Conservation (phyloP, 2,888 invertebrate species). For the Ethmia dodecea region DNA sequence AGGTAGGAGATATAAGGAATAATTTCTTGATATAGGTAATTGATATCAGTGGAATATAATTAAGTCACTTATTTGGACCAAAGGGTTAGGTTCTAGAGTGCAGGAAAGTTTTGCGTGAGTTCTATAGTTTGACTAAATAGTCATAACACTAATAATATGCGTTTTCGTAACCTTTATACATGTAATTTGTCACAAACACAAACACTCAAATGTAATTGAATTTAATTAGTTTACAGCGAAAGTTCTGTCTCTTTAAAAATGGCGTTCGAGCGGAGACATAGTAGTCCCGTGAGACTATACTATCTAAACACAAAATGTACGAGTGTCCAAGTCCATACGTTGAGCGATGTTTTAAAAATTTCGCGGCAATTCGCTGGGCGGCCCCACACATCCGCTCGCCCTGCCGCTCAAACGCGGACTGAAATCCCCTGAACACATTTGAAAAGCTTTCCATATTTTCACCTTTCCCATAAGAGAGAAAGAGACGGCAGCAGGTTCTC, state of each 20-base stretch:
- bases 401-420: slow-evolving; percentile 68
- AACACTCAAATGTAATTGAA: slow-evolving; percentile 18
- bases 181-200: slow-evolving; percentile 41
- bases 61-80: slow-evolving; percentile 68
- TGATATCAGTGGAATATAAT: slow-evolving; percentile 45
- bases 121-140: too few relatives aligned
- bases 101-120: slow-evolving; percentile 17
- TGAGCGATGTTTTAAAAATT: slow-evolving; percentile 37
- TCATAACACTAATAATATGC: too few relatives aligned
- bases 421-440: slow-evolving; percentile 36
- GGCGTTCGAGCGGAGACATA: too few relatives aligned
- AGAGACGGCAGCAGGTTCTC: slow-evolving; percentile 30
- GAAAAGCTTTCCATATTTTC: slow-evolving; percentile 44
- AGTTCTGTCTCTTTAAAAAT: slow-evolving; percentile 14
- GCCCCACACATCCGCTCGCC: slow-evolving; percentile 45
- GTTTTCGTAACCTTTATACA: too few relatives aligned
- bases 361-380: slow-evolving; percentile 27
- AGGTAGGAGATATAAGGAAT: slow-evolving; percentile 27
- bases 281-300: too few relatives aligned
- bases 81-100: slow-evolving; percentile 34
- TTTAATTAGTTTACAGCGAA: slow-evolving; percentile 7
- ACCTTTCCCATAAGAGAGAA: slow-evolving; percentile 36
- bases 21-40: slow-evolving; percentile 20
- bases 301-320: too few relatives aligned
- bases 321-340: too few relatives aligned